A percentile compares a stretch with the other conserved stretches of the same genome.
Evolutionary conservation across 2,888 invertebrate genomes (phyloP).

Genomic region (Crematogaster levior): DNA sequence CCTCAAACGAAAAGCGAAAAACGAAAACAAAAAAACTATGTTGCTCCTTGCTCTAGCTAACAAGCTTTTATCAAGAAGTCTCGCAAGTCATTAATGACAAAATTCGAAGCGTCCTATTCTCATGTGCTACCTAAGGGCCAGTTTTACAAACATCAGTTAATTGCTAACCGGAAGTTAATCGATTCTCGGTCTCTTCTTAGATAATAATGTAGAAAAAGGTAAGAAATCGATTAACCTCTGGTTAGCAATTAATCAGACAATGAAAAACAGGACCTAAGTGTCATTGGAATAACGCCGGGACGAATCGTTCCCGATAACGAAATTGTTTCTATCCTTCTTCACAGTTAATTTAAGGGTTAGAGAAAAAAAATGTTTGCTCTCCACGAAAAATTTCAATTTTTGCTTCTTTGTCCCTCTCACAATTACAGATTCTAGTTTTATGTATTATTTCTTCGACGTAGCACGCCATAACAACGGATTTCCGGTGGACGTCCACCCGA

Average conservation of each 20-base stretch:
- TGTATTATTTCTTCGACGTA: conserved; percentile 1
- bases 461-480: background rate
- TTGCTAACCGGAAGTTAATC: too few species aligned
- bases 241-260: too few species aligned
- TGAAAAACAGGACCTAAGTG: too few species aligned
- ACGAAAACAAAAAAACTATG: too few species aligned
- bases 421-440: conserved; percentile 3
- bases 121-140: conserved; percentile 24
- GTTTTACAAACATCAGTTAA: too few species aligned
- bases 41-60: background rate
- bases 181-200: too few species aligned
- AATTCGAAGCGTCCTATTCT: conserved; percentile 31
- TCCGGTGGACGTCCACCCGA: background rate
- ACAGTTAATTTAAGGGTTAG: background rate
- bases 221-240: too few species aligned
- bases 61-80: background rate
- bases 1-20: conserved; percentile 16
- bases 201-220: too few species aligned
- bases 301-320: background rate
- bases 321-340: background rate
- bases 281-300: background rate
- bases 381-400: conserved; percentile 14
- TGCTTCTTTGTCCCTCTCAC: background rate
- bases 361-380: conserved; percentile 13
- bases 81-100: conserved; percentile 15